phyloP scores from a whole-genome alignment of 1,140 invertebrate genomes.

The Tribolium castaneum region DNA sequence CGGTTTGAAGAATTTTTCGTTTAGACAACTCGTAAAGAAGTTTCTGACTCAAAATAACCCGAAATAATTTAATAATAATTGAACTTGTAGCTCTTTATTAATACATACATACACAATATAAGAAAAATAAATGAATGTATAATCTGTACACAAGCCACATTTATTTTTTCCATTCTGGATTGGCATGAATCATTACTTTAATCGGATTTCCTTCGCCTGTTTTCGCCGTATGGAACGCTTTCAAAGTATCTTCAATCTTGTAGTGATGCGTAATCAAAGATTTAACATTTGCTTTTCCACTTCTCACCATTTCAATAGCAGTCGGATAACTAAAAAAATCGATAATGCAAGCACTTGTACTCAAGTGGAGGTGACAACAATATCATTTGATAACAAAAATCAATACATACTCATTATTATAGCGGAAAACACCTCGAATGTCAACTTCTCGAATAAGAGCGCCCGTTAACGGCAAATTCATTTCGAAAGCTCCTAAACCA shows the following conservation, averaged over 20 bases:
- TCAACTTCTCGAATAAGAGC: conserved; percentile 88
- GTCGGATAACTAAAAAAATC: conserved; percentile 78
- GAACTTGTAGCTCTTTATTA: too few species aligned
- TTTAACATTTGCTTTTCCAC: conserved; percentile 87
- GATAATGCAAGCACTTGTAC: not conserved
- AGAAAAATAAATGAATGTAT: too few species aligned
- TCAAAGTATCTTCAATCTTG: conserved; percentile 81
- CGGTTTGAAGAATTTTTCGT: too few species aligned
- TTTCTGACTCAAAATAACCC: too few species aligned
- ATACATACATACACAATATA: too few species aligned
- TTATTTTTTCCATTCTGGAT: conserved; percentile 63
- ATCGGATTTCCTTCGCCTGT: conserved; percentile 78
- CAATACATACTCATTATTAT: conserved; percentile 82
- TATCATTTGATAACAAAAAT: not conserved
- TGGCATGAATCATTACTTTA: conserved; percentile 94
- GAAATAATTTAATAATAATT: too few species aligned
- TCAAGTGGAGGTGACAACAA: not conserved
- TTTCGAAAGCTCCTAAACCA: conserved; percentile 83
- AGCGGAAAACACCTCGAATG: conserved; percentile 91
- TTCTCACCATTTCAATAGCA: conserved; percentile 85
- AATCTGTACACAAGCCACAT: not conserved
- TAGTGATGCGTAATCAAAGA: conserved; percentile 93
- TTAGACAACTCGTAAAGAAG: too few species aligned
- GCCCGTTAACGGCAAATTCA: conserved; percentile 84
- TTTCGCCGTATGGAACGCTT: conserved; percentile 89